phyloP scores from a whole-genome alignment of 2,797 vertebrate species.

The Hoplostethus atlanticus region DNA sequence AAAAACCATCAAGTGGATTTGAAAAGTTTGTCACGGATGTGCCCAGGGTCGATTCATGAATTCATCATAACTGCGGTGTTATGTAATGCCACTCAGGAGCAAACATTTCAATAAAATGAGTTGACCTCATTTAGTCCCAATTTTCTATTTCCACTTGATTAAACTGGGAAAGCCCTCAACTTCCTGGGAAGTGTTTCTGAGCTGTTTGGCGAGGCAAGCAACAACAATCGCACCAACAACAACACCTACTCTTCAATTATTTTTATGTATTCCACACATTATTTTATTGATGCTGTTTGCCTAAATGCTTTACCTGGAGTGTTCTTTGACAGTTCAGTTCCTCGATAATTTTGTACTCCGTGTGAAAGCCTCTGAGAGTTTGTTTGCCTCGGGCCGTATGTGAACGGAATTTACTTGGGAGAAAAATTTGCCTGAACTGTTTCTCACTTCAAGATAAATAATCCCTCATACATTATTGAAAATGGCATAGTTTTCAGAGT shows the following conservation, averaged over 20 bases:
- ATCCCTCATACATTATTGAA: constrained; percentile 75
- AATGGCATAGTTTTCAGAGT: constrained; percentile 16
- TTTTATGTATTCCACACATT: constrained; percentile 11
- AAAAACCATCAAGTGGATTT: constrained; percentile 65
- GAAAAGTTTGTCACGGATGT: constrained; percentile 52
- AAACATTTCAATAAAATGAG: background rate
- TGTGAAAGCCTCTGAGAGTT: constrained; percentile 56
- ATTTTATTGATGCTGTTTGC: constrained; percentile 35
- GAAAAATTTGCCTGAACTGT: constrained; percentile 74
- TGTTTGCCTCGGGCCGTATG: constrained; percentile 56
- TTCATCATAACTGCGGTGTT: constrained; percentile 28
- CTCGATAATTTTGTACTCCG: constrained; percentile 58
- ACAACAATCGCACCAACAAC: background rate
- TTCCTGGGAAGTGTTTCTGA: constrained; percentile 1
- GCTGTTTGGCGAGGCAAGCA: background rate
- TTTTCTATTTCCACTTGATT: background rate
- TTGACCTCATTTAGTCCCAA: background rate
- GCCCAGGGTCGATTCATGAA: constrained; percentile 27
- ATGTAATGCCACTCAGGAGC: constrained; percentile 12
- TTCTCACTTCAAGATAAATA: constrained; percentile 75
- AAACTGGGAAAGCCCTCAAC: background rate
- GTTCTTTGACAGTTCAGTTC: constrained; percentile 52
- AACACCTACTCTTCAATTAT: background rate
- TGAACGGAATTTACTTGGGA: constrained; percentile 73
- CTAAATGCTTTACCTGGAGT: constrained; percentile 37